A percentile compares a stretch with the other conserved stretches of the same genome.
Evolutionary conservation across 2,113 vertebrate species (phyloP).

Genomic region (Tapirus terrestris): DNA sequence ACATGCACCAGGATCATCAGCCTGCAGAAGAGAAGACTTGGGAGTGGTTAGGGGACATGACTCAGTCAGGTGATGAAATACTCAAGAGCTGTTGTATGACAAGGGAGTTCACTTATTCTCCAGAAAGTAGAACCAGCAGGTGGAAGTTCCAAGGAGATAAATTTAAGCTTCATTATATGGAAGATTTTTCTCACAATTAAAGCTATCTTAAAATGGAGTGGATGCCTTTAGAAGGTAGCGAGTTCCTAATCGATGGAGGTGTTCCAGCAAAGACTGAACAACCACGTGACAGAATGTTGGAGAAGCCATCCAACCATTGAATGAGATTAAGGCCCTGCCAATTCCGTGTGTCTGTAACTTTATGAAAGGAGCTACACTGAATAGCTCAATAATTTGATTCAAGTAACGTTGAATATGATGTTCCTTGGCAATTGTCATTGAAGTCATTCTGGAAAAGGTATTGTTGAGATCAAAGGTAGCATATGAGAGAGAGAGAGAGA

Average conservation of each 20-base stretch:
- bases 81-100: neutral
- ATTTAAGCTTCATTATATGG: neutral
- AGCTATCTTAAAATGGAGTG: neutral
- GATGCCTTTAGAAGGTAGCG: neutral
- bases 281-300: neutral
- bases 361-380: neutral
- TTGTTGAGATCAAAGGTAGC: conserved; percentile 8
- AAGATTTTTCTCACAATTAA: neutral
- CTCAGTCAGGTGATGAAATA: neutral
- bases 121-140: neutral
- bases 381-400: conserved; percentile 6
- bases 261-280: neutral
- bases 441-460: neutral
- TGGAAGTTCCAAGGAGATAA: neutral
- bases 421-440: conserved; percentile 38
- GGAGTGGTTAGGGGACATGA: neutral
- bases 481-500: neutral
- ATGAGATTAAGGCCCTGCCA: neutral
- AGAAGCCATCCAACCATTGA: neutral
- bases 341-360: neutral
- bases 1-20: neutral
- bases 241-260: neutral
- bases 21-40: neutral
- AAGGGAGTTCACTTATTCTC: neutral
- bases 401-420: neutral